Conservation (phyloP, 2,113 vertebrate species). For the Manacus vitellinus region DNA sequence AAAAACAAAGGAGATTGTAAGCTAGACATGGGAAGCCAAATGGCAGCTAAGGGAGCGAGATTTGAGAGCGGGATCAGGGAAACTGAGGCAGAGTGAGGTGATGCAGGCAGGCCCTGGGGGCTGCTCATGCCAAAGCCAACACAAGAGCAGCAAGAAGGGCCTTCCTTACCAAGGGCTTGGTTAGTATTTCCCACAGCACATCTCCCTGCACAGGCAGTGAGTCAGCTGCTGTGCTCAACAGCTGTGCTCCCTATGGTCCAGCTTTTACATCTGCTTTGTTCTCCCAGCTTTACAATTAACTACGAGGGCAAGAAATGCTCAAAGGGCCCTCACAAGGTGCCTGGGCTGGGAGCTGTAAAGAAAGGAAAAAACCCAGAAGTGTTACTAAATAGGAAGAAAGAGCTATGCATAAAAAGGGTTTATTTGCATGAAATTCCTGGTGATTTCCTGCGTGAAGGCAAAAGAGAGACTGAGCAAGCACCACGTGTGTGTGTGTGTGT, state of each 20-base stretch:
- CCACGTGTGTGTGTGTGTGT: fast-evolving
- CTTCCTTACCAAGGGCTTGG: neutral
- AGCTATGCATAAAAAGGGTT: neutral
- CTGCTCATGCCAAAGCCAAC: neutral
- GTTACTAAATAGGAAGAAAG: neutral
- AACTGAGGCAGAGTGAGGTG: neutral
- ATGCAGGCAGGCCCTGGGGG: neutral
- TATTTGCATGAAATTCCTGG: neutral
- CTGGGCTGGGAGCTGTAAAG: neutral
- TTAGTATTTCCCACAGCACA: neutral
- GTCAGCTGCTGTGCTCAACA: neutral
- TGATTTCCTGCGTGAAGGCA: neutral
- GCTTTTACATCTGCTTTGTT: neutral
- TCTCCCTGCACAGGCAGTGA: neutral
- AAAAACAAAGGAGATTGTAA: neutral
- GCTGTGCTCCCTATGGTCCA: too few relatives aligned
- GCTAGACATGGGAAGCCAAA: neutral
- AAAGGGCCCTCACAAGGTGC: fast-evolving
- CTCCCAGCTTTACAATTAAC: neutral
- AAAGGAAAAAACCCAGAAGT: neutral
- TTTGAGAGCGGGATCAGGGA: neutral
- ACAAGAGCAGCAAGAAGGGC: neutral
- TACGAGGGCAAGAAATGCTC: neutral
- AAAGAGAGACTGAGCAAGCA: neutral
- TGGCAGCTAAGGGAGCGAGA: neutral